Evolutionary conservation across 2,888 invertebrate species (phyloP), one percentile per base, ranked within the genome.

Genomic region (Ametastegia equiseti): DNA sequence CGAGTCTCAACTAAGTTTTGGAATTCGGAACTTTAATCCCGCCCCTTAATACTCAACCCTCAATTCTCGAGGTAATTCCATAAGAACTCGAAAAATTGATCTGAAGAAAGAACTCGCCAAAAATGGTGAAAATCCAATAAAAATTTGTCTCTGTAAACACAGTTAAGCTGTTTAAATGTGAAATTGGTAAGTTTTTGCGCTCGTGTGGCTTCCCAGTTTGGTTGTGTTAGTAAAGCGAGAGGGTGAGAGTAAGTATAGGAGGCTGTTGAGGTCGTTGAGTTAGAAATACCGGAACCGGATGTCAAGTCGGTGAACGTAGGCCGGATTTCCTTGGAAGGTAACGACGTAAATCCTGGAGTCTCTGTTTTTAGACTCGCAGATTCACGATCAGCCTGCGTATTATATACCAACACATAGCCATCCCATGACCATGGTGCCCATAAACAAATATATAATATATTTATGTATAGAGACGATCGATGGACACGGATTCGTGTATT

Each of bases 201-300:
- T 36, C 30, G 0, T 65, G 7, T 5, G 42, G 39, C 42, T 69
- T 71, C 19, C 45, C n/a, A 6, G 42, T 47, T n/a, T 71, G 15
- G n/a, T 4, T 23, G 13, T 71, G 4, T 47, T 6, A n/a, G 19
- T 11, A 1, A n/a, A 13, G 1, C 9, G 27, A 11, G 19, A n/a
- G 23, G 5, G 69, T 9, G 69, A 45, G 69, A 7, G 27, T 33
- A 47, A 45, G 30, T 3, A 47, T 5, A 27, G n/a, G 36, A 27
- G 30, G 47, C 45, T 27, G 71, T 23, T 67, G 71, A 71, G 71
- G 71, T 71, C 71, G 71, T 71, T 27, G 71, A 47, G 42, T 71
- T 71, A 47, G 71, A 78, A 78, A 78, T 78, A 60, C 57, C 57
- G 78, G 78, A 78, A 78, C 78, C 78, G 78, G 78, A 78, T 78